A percentile compares a stretch with the other conserved stretches of the same genome.
phyloP scores from a whole-genome alignment of 2,888 invertebrate species.

The Rosalia funebris region DNA sequence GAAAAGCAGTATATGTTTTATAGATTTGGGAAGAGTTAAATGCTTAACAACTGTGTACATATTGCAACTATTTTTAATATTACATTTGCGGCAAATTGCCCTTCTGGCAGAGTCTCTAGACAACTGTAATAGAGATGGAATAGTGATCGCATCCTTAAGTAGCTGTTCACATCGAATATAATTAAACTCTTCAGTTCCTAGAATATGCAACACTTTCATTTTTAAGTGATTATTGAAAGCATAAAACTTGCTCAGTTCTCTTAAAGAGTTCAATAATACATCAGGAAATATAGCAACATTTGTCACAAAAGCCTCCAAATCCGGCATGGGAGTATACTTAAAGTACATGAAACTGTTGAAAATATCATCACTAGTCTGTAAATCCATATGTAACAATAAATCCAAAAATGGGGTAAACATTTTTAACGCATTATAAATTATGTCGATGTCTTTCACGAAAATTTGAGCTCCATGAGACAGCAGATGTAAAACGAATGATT shows the following conservation, averaged over 20 bases:
- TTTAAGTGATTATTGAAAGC: background rate
- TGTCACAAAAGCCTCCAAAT: background rate
- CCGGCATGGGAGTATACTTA: slow-evolving; percentile 5
- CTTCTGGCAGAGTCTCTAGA: slow-evolving; percentile 5
- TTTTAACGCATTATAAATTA: background rate
- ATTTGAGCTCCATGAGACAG: slow-evolving; percentile 12
- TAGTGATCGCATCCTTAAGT: background rate
- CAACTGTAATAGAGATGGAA: slow-evolving; percentile 9
- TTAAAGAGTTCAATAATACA: background rate
- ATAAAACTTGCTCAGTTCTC: background rate
- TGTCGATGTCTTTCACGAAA: slow-evolving; percentile 5
- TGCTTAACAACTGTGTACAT: slow-evolving; percentile 1
- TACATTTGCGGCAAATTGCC: background rate
- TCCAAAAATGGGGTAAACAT: slow-evolving; percentile 1
- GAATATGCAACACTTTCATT: background rate
- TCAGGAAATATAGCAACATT: background rate
- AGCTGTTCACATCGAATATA: background rate
- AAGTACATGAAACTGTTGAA: slow-evolving; percentile 2
- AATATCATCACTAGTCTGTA: slow-evolving; percentile 1
- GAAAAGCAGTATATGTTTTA: slow-evolving; percentile 1
- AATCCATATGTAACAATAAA: slow-evolving; percentile 6
- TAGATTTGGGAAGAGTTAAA: slow-evolving; percentile 1
- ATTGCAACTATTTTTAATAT: slow-evolving; percentile 13
- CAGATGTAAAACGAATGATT: slow-evolving; percentile 1
- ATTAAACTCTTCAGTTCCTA: background rate